Evolutionary conservation across 2,888 invertebrate genomes (phyloP).

Genomic region (Aplocera efformata): DNA sequence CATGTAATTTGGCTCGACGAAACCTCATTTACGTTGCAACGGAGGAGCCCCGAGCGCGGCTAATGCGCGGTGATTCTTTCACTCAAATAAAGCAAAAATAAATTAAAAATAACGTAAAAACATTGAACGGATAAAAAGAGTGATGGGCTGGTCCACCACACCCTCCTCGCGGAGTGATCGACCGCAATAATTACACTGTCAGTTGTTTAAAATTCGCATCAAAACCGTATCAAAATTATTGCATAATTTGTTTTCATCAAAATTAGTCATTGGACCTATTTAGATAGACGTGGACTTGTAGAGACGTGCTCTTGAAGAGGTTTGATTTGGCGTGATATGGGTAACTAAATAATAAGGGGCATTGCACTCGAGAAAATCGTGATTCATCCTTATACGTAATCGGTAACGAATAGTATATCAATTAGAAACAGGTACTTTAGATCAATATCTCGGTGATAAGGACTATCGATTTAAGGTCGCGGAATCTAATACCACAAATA

Average conservation of each 20-base stretch:
- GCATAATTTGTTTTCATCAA: conserved; percentile 20
- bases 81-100: conserved; percentile 70
- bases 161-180: conserved; percentile 61
- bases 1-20: conserved; percentile 74
- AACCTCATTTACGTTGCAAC: conserved; percentile 71
- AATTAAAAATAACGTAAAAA: conserved; percentile 72
- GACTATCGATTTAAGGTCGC: background rate
- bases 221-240: conserved; percentile 32
- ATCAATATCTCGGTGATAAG: background rate
- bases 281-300: conserved; percentile 33
- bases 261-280: conserved; percentile 27
- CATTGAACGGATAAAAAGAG: conserved; percentile 65
- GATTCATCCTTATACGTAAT: conserved; percentile 29
- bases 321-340: conserved; percentile 25
- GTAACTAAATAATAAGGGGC: conserved; percentile 28
- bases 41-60: conserved; percentile 57
- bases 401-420: conserved; percentile 15
- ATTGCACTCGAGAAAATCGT: conserved; percentile 29
- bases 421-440: conserved; percentile 15
- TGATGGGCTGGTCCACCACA: conserved; percentile 67
- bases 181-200: conserved; percentile 69
- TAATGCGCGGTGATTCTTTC: conserved; percentile 64
- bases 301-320: conserved; percentile 32
- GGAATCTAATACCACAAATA: no score
- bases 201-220: conserved; percentile 55